phyloP scores from a whole-genome alignment of 2,113 vertebrate species.

The Opisthocomus hoazin region DNA sequence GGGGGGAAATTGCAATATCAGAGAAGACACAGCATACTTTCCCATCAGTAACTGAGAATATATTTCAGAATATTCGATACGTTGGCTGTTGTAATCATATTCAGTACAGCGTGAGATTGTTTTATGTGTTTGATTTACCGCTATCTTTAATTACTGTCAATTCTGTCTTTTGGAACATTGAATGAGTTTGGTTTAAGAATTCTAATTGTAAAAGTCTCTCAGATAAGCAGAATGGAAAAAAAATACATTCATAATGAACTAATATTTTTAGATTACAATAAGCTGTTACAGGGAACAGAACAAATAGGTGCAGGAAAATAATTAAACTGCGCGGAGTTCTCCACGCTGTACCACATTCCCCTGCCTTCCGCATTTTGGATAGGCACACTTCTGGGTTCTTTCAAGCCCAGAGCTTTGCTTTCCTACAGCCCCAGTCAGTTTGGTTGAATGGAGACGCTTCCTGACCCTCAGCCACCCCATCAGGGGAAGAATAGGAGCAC shows the following conservation, averaged over 20 bases:
- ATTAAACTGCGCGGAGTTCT: neutral
- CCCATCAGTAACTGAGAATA: neutral
- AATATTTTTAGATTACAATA: conserved; percentile 2
- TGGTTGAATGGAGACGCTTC: neutral
- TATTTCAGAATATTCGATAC: neutral
- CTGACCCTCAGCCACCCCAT: neutral
- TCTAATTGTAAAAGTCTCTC: conserved; percentile 27
- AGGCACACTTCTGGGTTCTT: neutral
- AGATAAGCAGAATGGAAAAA: conserved; percentile 28
- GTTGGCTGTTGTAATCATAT: neutral
- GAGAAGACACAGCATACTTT: neutral
- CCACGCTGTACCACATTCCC: neutral
- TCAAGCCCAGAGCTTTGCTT: neutral
- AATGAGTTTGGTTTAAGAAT: conserved; percentile 40
- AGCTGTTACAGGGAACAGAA: neutral
- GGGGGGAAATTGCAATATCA: neutral
- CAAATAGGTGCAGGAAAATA: neutral
- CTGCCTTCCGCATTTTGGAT: neutral
- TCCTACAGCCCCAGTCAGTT: neutral
- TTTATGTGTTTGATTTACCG: conserved; percentile 24
- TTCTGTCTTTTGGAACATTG: conserved; percentile 33
- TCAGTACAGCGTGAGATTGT: neutral
- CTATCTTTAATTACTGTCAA: conserved; percentile 52
- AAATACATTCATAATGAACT: neutral
- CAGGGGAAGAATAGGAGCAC: neutral